Base-by-base conservation (phyloP, 2,888 invertebrate genomes). In the Andrena minutula region DNA sequence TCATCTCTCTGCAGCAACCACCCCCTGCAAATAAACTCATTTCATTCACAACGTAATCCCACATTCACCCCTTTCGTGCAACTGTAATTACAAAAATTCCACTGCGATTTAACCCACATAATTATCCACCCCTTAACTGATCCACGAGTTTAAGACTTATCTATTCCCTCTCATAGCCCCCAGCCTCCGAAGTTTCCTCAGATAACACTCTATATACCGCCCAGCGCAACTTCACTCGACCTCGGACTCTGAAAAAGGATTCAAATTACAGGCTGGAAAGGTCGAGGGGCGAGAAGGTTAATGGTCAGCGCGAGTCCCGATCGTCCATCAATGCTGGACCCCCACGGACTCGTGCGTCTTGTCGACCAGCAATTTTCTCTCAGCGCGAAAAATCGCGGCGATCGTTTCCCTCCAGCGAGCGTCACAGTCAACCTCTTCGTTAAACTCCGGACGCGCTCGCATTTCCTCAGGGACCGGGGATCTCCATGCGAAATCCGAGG, bases 301-400 rank as follows among this genome's bases (percentile, higher is more conserved):
- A 28, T 64, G 79, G 69, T 64, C 77, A 58, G 30, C 35, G n/a
- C 64, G 69, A 69, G 79, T 69, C 23, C 58, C 28, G 64, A 35
- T 58, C 77, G 61, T 78, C 23, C 60, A 53, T 78, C 75, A 78
- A 61, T 61, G 41, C 49, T 41, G 2, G 6, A 75, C 47, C 47
- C 75, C 41, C 35, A 16, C 10, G 12, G 28, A 56, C 16, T 30
- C 61, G n/a, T 35, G 58, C n/a, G 23, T 26, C 12, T 26, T 35
- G 28, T 32, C 51, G 16, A 32, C 32, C 28, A 23, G 64, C 64
- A 70, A 64, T 79, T 64, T 51, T 70, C 63, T 58, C 16, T 35
- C 70, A 41, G n/a, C 49, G n/a, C n/a, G 76, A 76, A 58, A 79
- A 75, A 79, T 79, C 69, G 76, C 47, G 47, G 49, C 49, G 28